Evolutionary conservation across 1,140 invertebrate species (phyloP), one percentile per base, ranked within the genome.

Genomic region (Magallana gigas): DNA sequence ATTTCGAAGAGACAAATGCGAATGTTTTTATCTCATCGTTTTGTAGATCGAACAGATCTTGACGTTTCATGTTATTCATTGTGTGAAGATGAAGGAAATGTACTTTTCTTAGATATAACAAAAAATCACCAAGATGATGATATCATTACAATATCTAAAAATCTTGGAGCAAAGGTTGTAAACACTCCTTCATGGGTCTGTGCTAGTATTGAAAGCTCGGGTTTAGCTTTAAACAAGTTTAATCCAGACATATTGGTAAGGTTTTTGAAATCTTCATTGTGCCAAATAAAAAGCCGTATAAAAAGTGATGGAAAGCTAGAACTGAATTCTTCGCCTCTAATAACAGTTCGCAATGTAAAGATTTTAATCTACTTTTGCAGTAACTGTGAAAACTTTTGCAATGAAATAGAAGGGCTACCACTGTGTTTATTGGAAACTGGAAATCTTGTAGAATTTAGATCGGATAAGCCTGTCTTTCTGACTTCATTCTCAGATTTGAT

Each of bases 371-470:
- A 82, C 2, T 82, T 57, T 18, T 82, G 80, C 14, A 48, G 16
- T 8, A 82, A 57, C 8, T n/a, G 80, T 18, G 36, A 82, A 29
- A 48, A 57, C 9, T 82, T 82, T 57, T 16, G n/a, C 8, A 57
- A 6, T 9, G 48, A 14, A 1, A 18, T 82, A 56, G 80, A 82
- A 11, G 36, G 80, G n/a, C 57, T 82, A 12, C 80, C 80, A 14
- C 57, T 82, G n/a, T 82, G 80, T 48, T 56, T 82, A 71, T 18
- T 71, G 64, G 80, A 82, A 56, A 14, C 12, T n/a, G 36, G 36
- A 6, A 0, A 56, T 57, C 36, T 57, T 14, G 56, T 56, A 56
- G 11, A 57, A 82, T 82, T 82, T 48, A 57, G 14, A 12, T 2
- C 9, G 11, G 12, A 48, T 9, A 56, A 29, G 11, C 80, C 80